Base-by-base conservation (phyloP, 2,888 invertebrate genomes). In the Drosophila demipolita region DNA sequence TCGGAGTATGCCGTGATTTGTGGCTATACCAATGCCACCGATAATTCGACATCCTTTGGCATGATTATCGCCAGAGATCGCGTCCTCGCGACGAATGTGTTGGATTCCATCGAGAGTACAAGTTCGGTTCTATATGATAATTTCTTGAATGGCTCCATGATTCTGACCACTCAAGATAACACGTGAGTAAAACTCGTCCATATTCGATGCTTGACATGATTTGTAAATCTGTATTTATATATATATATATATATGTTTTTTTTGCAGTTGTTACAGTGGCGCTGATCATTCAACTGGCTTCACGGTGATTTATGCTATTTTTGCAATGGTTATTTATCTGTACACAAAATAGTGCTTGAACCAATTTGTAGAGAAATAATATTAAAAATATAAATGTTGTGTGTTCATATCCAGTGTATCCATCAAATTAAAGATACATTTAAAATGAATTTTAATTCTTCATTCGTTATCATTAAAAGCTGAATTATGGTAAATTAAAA, bases 1-100 rank as follows among this genome's bases (percentile, higher is more conserved):
- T 45, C 20, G 0, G 76, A 70, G 15, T 89, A 75, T 53, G 83
- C 91, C 1, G 73, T 89, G 1, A 49, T 90, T 52, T 92, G 92
- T 35, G 91, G 90, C 33, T 92, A 90, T n/a, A 78, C 82, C 6
- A 90, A 91, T 69, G 66, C 78, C 23, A 74, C 77, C 0, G 76
- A 87, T 50, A 77, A 59, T 29, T 42, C 66, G 1, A 84, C 87
- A 0, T 66, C 73, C 0, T 90, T 90, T 40, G 88, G 77, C 35
- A 57, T 82, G 64, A 70, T 91, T 17, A 66, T 91, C 1, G 82
- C 90, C 17, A 77, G 91, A 11, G 50, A 80, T 40, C 80, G 85
- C 0, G 23, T 54, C 0, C 53, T 72, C 0, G 73, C 80, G 6
- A 65, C 78, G 0, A 71, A 33, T 7, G 6, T 29, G 6, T 55